Conservation (phyloP, 2,113 vertebrate genomes). For the Hippolais icterina region DNA sequence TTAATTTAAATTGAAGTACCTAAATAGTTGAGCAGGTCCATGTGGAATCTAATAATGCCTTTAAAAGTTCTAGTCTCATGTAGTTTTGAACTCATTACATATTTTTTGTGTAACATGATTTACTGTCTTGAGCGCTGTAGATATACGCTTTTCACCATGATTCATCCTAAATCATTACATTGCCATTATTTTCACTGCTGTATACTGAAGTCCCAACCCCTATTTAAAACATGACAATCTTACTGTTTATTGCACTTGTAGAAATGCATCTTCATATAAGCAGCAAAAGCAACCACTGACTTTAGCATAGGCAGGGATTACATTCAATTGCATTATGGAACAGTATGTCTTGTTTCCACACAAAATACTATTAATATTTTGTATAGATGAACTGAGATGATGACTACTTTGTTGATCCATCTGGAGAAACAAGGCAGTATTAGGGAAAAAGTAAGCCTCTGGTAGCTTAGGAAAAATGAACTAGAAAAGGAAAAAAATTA, state of each 20-base stretch:
- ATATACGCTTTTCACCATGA: not conserved
- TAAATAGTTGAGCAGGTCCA: rapidly evolving
- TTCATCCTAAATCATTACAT: not conserved
- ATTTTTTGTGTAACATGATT: not conserved
- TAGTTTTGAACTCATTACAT: not conserved
- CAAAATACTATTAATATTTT: not conserved
- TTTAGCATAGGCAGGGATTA: not conserved
- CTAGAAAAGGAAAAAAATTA: not conserved
- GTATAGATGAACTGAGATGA: not conserved
- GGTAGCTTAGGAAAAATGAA: not conserved
- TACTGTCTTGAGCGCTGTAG: not conserved
- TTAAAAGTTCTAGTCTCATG: not conserved
- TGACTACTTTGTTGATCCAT: not conserved
- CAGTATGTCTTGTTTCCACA: not conserved
- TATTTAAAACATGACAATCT: not conserved
- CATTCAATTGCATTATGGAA: not conserved
- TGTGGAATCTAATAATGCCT: not conserved
- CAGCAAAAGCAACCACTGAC: not conserved
- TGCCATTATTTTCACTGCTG: not conserved
- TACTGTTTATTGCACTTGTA: not conserved
- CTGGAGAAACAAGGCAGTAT: not conserved
- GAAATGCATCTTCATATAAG: not conserved
- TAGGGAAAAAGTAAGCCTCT: not conserved
- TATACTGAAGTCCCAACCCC: not conserved
- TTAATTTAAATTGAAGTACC: not conserved